Base-by-base conservation (phyloP, 64 coral and sea anemone species). In the Trachythela sp. region DNA sequence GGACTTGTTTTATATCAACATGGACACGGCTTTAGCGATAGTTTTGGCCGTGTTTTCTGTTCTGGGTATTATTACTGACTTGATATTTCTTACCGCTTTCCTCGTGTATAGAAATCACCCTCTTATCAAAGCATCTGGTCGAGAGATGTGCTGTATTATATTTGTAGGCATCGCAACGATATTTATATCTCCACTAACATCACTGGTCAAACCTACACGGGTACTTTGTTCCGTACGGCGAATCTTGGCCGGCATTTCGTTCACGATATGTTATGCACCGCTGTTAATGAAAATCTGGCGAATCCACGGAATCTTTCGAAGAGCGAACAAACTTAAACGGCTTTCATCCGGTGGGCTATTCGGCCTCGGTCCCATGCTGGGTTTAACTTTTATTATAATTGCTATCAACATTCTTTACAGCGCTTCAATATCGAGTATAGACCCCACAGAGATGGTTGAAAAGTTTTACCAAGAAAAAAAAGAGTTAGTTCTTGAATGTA, bases 251-350 rank as follows among this genome's bases (percentile, higher is more conserved):
- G 87, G 88, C 13, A 48, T 91, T 0, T 99, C 93, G 15, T 99
- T 91, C 37, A 95, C 91, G 0, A 38, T 89, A 0, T 93, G 91
- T 35, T 99, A 99, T 90, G 93, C 96, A 1, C 96, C 96, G 3
- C 64, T 99, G 4, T 83, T 99, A 9, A 99, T 99, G 86, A 94
- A 99, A 52, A 92, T 91, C 42, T 95, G 92, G 58, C 91, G 96
- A 35, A 99, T 99, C 39, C 92, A 95, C 34, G 85, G 96, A 0
- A 99, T 99, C 33, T 99, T 99, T 17, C 93, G 50, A 11, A 89
- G 51, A 15, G 93, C 89, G 15, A 91, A 84, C 22, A 88, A 91
- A 11, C 86, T 92, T 1, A 76, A 88, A 32, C 35, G 93, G 40
- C 93, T 94, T 30, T 90, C 93, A 37, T 30, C 2, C 75, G 30